Percentiles rank a stretch among this genome's conserved stretches.
Conservation (phyloP, 2,797 vertebrate species). For the Astyanax mexicanus region DNA sequence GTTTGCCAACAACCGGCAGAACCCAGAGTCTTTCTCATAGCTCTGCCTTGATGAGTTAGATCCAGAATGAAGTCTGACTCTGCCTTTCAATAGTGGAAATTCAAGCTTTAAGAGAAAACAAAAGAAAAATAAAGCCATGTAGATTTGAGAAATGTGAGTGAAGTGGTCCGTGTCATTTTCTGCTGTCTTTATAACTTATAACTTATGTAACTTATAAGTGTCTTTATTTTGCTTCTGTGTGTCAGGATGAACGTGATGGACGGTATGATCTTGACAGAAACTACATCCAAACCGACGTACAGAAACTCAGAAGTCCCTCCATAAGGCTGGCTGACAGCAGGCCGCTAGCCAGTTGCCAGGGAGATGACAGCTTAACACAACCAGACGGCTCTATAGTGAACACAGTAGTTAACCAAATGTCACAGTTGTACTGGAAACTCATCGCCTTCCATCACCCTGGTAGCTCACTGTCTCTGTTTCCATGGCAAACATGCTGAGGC, state of each 20-base stretch:
- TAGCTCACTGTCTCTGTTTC: constrained; percentile 28
- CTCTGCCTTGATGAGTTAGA: neutral
- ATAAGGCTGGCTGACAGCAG: constrained; percentile 5
- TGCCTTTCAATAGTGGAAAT: neutral
- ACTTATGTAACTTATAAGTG: neutral
- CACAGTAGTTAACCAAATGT: constrained; percentile 31
- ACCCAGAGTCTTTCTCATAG: neutral
- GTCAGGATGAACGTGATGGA: neutral
- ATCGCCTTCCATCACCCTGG: constrained; percentile 37
- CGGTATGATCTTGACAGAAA: neutral
- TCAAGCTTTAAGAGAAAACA: neutral
- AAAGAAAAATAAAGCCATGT: neutral
- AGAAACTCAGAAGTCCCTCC: neutral
- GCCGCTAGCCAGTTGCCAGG: constrained; percentile 7
- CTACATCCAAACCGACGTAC: neutral
- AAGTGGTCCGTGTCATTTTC: neutral
- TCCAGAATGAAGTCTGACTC: neutral
- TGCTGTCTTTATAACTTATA: neutral
- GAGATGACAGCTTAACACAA: constrained; percentile 18
- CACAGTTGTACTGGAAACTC: constrained; percentile 27
- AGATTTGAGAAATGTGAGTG: neutral
- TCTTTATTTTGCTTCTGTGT: constrained; percentile 7
- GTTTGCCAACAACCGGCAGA: neutral
- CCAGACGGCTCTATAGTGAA: constrained; percentile 17
- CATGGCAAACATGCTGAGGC: constrained; percentile 28